phyloP scores from a whole-genome alignment of 2,113 vertebrate genomes.

The Crotalus horridus region DNA sequence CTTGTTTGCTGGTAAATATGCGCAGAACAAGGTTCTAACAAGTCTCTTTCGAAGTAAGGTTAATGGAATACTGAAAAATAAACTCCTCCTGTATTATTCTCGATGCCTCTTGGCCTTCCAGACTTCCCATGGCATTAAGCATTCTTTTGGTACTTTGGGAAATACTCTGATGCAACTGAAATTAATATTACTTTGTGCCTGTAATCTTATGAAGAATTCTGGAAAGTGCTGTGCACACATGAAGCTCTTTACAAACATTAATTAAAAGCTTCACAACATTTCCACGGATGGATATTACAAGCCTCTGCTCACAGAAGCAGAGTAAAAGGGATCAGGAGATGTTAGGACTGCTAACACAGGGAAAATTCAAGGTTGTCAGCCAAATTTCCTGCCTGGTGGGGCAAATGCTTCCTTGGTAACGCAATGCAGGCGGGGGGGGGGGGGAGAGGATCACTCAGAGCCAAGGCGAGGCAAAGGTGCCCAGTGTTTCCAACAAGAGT shows the following conservation, averaged over 20 bases:
- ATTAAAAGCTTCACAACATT: constrained; percentile 32
- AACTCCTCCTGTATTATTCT: background rate
- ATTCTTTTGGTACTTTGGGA: background rate
- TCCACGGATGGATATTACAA: background rate
- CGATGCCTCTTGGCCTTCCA: background rate
- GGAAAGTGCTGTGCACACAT: constrained; percentile 11
- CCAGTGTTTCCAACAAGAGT: background rate
- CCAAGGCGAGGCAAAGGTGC: background rate
- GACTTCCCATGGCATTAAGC: background rate
- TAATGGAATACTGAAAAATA: background rate
- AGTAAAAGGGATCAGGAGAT: background rate
- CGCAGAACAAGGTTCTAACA: background rate
- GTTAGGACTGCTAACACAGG: constrained; percentile 10
- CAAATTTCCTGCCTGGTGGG: background rate
- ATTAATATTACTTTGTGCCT: constrained; percentile 3
- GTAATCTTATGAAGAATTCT: background rate
- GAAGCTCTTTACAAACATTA: constrained; percentile 21
- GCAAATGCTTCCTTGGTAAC: background rate
- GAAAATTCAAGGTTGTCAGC: background rate
- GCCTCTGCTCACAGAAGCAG: background rate
- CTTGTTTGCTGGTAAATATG: too few species aligned
- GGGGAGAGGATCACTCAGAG: background rate
- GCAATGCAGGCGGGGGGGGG: background rate
- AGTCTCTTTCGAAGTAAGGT: background rate
- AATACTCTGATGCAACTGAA: constrained; percentile 11